A percentile compares a stretch with the other conserved stretches of the same genome.
Evolutionary conservation across 2,888 invertebrate genomes (phyloP).

Genomic region (Pherbina coryleti): DNA sequence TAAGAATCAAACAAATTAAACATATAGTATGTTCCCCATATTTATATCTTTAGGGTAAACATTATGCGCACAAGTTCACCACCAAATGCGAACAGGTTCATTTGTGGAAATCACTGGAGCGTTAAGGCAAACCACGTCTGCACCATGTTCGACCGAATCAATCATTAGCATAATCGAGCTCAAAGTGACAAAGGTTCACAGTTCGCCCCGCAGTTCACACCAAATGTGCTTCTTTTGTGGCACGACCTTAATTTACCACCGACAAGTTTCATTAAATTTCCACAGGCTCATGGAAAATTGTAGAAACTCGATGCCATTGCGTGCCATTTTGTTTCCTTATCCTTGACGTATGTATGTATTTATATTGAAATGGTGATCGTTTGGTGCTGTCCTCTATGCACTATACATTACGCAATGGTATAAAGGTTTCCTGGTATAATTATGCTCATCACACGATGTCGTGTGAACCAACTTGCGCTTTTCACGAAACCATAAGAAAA

Average conservation of each 20-base stretch:
- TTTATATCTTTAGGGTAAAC: background rate
- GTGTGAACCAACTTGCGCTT: background rate
- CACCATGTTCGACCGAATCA: constrained; percentile 48
- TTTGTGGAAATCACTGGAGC: background rate
- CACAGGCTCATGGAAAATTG: background rate
- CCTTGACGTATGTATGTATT: background rate
- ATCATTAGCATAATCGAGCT: constrained; percentile 57
- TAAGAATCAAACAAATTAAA: too few species aligned
- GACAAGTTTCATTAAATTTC: background rate
- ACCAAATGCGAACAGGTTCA: background rate
- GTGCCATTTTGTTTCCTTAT: background rate
- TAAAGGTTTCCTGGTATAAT: background rate
- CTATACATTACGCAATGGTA: background rate
- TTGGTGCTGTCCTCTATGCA: background rate
- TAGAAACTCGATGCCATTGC: background rate
- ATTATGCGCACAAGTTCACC: background rate
- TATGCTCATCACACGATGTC: background rate
- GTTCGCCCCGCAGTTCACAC: constrained; percentile 37
- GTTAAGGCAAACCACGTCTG: background rate
- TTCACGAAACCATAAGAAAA: background rate
- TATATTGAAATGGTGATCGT: background rate
- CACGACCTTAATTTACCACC: background rate
- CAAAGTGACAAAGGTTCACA: constrained; percentile 51
- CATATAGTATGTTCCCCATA: too few species aligned
- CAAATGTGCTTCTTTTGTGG: constrained; percentile 2